These are phyloP conservation scores for Barbus barbus DNA, from an alignment of 2,113 vertebrate genomes.

Conservation along the genomic window DNA sequence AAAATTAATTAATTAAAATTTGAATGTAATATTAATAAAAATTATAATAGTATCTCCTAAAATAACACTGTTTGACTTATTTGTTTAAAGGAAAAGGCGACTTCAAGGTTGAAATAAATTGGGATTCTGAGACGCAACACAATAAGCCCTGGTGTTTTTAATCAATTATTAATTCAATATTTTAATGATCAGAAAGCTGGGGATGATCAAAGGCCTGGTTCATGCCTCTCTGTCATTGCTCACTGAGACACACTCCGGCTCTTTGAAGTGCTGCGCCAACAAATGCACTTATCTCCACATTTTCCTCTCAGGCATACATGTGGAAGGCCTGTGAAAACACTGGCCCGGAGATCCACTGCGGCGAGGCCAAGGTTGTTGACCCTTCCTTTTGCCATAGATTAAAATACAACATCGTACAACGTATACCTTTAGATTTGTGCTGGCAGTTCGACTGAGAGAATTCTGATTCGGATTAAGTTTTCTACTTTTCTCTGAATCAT, in stretches of 20 bases:
- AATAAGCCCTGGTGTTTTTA: constrained; percentile 78
- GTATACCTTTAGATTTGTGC: not conserved
- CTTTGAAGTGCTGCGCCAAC: constrained; percentile 79
- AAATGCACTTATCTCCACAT: constrained; percentile 75
- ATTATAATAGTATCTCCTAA: not conserved
- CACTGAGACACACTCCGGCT: constrained; percentile 68
- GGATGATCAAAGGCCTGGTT: constrained; percentile 83
- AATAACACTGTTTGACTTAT: not conserved
- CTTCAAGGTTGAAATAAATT: constrained; percentile 67
- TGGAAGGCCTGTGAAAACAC: constrained; percentile 63
- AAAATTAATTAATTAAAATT: too few relatives aligned
- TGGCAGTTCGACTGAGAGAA: constrained; percentile 46
- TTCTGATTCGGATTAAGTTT: constrained; percentile 8
- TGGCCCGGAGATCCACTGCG: constrained; percentile 56
- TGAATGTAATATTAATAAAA: not conserved
- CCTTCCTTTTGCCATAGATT: constrained; percentile 48
- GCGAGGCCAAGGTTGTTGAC: constrained; percentile 63
- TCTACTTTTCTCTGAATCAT: constrained; percentile 6
- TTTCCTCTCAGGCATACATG: constrained; percentile 64
- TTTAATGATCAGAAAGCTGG: constrained; percentile 79
- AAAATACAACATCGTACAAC: constrained; percentile 8
- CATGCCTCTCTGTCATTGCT: constrained; percentile 72
- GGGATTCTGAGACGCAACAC: constrained; percentile 71
- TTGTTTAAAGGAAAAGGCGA: constrained; percentile 43
- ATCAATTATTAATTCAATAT: constrained; percentile 90